Evolutionary conservation across 2,888 invertebrate species (phyloP).

Genomic region (Stenchaetothrips biformis): DNA sequence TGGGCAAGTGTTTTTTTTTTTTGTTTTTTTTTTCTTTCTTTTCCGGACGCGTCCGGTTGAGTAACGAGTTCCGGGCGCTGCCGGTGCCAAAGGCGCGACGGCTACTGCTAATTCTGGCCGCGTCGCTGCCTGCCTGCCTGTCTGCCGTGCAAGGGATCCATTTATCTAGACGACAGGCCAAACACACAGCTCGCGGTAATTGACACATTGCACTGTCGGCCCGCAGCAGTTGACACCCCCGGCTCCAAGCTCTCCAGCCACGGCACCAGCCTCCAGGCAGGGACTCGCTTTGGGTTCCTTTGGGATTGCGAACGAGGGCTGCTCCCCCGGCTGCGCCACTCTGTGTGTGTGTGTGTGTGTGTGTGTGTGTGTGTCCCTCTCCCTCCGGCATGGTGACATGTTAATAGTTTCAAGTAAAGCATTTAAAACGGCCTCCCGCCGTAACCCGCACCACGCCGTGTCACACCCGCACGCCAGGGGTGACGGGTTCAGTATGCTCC

Average conservation of each 20-base stretch:
- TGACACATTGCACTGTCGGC: constrained; percentile 15
- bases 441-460: neutral
- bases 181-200: neutral
- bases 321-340: no score
- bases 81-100: no score
- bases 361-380: neutral
- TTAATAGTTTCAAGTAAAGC: neutral
- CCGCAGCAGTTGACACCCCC: neutral
- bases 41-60: no score
- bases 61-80: no score
- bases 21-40: no score
- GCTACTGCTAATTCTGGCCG: no score
- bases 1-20: no score
- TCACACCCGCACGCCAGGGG: neutral
- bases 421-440: neutral
- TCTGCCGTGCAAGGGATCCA: neutral
- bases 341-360: no score
- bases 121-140: neutral
- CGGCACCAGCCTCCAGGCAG: no score
- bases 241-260: neutral
- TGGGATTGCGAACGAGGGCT: no score
- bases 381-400: neutral
- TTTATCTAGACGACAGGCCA: neutral
- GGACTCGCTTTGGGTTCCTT: no score
- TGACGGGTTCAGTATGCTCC: neutral